Percentiles rank a stretch among this genome's conserved stretches.
These are phyloP conservation scores for Oeneis ivallda DNA, from an alignment of 2,888 invertebrate species.

Conservation along the genomic window DNA sequence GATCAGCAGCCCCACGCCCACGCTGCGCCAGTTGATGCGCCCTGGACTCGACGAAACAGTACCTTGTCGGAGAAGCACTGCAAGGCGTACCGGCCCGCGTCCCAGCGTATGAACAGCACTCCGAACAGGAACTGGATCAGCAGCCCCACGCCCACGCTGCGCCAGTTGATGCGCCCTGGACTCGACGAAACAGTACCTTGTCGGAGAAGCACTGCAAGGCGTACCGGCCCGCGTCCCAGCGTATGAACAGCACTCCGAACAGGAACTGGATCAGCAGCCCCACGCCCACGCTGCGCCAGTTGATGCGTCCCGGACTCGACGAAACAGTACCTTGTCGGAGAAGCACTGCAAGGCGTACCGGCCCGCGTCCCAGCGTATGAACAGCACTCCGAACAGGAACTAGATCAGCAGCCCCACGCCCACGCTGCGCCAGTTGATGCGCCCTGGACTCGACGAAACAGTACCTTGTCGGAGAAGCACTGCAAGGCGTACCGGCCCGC, in stretches of 20 bases:
- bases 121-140: constrained; percentile 92
- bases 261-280: constrained; percentile 92
- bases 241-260: constrained; percentile 91
- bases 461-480: constrained; percentile 86
- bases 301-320: constrained; percentile 78
- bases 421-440: constrained; percentile 91
- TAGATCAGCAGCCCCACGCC: constrained; percentile 91
- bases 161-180: constrained; percentile 86
- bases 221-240: constrained; percentile 89
- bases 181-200: constrained; percentile 82
- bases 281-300: constrained; percentile 90
- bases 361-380: constrained; percentile 92
- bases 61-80: constrained; percentile 86
- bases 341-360: constrained; percentile 86
- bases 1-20: constrained; percentile 88
- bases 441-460: constrained; percentile 66
- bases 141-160: constrained; percentile 89
- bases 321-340: constrained; percentile 85
- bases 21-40: constrained; percentile 89
- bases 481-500: constrained; percentile 87
- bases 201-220: constrained; percentile 86
- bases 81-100: constrained; percentile 87
- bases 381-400: constrained; percentile 91
- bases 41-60: constrained; percentile 68
- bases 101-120: constrained; percentile 92